Conservation (phyloP, 2,113 vertebrate species). For the Azemiops feae region DNA sequence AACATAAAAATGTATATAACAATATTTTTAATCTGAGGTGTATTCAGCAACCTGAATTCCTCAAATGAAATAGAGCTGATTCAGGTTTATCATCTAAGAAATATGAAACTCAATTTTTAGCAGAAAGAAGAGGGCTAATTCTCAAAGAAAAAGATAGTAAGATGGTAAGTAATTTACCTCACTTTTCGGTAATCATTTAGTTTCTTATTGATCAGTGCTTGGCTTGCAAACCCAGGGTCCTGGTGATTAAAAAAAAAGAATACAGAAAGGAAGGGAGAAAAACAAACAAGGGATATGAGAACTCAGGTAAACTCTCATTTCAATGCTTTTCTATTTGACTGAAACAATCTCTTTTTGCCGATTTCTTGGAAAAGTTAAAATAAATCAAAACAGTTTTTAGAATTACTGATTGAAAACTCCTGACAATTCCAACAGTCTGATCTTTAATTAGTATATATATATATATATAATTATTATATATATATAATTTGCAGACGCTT, state of each 20-base stretch:
- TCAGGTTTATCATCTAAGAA: not conserved
- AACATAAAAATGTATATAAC: not conserved
- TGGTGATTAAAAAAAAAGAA: slow-evolving; percentile 52
- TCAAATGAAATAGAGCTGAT: not conserved
- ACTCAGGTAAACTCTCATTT: slow-evolving; percentile 35
- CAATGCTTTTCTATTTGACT: not conserved
- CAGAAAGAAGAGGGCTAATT: not conserved
- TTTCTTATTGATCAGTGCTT: slow-evolving; percentile 96
- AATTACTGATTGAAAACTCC: not conserved
- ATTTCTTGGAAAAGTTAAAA: not conserved
- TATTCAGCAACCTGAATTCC: not conserved
- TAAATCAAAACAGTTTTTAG: not conserved
- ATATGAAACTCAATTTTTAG: not conserved
- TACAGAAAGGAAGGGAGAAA: slow-evolving; percentile 50
- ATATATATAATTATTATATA: no score
- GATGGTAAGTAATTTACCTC: slow-evolving; percentile 62
- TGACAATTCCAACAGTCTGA: not conserved
- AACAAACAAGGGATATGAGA: slow-evolving; percentile 46
- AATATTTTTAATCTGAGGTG: not conserved
- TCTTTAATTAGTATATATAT: not conserved
- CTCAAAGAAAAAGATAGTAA: not conserved
- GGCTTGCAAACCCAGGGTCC: slow-evolving; percentile 91
- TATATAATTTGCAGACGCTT: no score
- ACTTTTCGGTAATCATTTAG: slow-evolving; percentile 95
- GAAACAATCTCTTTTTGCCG: not conserved